These are phyloP conservation scores for Drosophila bocki DNA, from an alignment of 1,140 invertebrate species.

Conservation along the genomic window DNA sequence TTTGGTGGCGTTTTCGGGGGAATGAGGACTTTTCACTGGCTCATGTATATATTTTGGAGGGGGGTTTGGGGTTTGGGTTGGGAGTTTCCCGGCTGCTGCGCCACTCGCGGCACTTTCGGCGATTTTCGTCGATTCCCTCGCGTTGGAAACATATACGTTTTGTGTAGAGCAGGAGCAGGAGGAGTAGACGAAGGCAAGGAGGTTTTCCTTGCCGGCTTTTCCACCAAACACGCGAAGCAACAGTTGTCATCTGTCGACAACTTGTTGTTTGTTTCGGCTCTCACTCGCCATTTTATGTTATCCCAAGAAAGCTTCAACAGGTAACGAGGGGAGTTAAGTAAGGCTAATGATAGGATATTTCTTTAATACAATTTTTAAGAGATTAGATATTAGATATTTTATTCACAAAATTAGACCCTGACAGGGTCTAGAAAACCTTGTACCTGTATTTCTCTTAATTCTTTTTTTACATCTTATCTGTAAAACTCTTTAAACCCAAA, in stretches of 20 bases:
- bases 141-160: conserved; percentile 16
- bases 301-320: conserved; percentile 1
- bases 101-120: conserved; percentile 71
- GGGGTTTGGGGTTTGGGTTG: background rate
- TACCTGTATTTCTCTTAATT: background rate
- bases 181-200: background rate
- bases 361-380: background rate
- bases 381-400: background rate
- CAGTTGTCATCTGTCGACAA: conserved; percentile 72
- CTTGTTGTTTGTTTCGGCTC: conserved; percentile 58
- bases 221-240: conserved; percentile 45
- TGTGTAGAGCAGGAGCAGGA: conserved; percentile 1
- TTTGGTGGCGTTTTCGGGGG: conserved; percentile 4
- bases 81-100: conserved; percentile 35
- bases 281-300: background rate
- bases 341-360: background rate
- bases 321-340: background rate
- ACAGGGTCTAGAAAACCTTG: background rate
- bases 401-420: background rate
- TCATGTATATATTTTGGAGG: background rate
- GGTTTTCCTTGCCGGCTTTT: conserved; percentile 6
- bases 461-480: too few species aligned
- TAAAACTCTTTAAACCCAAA: background rate
- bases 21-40: background rate
- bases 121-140: conserved; percentile 67